A percentile compares a stretch with the other conserved stretches of the same genome.
Conservation (phyloP, 30 jellyfish, hydroid and myxozoan species). For the Aurelia sp. region DNA sequence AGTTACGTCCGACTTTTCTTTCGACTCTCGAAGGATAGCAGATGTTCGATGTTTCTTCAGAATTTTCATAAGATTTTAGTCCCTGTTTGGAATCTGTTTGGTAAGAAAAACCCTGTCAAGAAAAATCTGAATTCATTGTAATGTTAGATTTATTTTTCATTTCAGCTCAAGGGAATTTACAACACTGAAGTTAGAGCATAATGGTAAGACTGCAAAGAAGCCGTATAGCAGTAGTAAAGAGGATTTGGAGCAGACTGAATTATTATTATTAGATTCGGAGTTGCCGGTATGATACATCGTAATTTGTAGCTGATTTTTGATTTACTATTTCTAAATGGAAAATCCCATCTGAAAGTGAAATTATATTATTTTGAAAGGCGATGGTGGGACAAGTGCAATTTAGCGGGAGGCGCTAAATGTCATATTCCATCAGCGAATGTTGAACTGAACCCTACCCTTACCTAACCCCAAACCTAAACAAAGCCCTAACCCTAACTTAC, state of each 20-base stretch:
- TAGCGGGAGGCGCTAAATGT: too few species aligned
- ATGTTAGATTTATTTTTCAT: neutral
- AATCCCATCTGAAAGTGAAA: neutral
- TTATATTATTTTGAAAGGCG: neutral
- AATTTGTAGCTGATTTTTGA: neutral
- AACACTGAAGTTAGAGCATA: constrained; percentile 7
- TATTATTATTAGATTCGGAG: constrained; percentile 6
- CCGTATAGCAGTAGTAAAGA: constrained; percentile 13
- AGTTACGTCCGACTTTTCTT: too few species aligned
- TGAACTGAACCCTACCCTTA: too few species aligned
- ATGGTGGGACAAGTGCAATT: too few species aligned
- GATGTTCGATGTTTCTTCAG: too few species aligned
- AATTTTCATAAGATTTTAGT: too few species aligned
- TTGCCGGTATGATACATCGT: constrained; percentile 2
- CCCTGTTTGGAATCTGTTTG: too few species aligned
- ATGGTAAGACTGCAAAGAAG: constrained; percentile 15
- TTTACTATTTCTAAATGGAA: neutral
- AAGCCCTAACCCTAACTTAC: too few species aligned
- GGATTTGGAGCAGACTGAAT: constrained; percentile 26
- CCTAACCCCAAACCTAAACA: too few species aligned
- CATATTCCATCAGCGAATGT: too few species aligned
- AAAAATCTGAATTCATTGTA: neutral
- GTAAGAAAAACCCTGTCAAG: too few species aligned
- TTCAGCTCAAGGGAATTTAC: constrained; percentile 26
- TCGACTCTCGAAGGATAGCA: too few species aligned